These are phyloP conservation scores for Pelusios castaneus DNA, from an alignment of 2,113 vertebrate species.

Conservation along the genomic window DNA sequence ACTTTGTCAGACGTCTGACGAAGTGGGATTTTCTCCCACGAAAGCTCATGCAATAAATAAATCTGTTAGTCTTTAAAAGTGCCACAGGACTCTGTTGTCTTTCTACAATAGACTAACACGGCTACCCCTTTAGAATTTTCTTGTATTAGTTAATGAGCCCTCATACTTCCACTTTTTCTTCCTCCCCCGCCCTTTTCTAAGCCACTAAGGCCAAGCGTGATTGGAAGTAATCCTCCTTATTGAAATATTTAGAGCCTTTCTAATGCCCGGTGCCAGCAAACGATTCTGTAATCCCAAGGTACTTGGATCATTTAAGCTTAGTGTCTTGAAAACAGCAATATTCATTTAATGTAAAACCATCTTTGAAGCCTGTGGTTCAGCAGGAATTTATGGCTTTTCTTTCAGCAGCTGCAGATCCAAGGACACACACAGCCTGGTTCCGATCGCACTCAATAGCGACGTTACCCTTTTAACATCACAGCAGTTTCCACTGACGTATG, in stretches of 20 bases:
- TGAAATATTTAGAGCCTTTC: constrained; percentile 31
- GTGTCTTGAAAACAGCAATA: background rate
- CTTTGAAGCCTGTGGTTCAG: constrained; percentile 5
- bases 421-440: background rate
- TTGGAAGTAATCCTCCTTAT: background rate
- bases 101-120: no score
- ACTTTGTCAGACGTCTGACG: no score
- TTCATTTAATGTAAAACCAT: background rate
- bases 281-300: background rate
- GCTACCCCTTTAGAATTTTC: no score
- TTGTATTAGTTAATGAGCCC: background rate
- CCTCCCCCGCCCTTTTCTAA: background rate
- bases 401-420: background rate
- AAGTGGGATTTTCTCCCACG: no score
- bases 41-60: no score
- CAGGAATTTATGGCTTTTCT: constrained; percentile 17
- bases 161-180: constrained; percentile 8
- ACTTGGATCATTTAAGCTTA: background rate
- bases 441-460: background rate
- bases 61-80: no score
- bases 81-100: no score
- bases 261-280: background rate
- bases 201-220: background rate
- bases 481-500: background rate
- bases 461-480: background rate